Percentiles rank a stretch among this genome's conserved stretches.
phyloP scores from a whole-genome alignment of 2,797 vertebrate genomes.

The Orestias chungarensis region DNA sequence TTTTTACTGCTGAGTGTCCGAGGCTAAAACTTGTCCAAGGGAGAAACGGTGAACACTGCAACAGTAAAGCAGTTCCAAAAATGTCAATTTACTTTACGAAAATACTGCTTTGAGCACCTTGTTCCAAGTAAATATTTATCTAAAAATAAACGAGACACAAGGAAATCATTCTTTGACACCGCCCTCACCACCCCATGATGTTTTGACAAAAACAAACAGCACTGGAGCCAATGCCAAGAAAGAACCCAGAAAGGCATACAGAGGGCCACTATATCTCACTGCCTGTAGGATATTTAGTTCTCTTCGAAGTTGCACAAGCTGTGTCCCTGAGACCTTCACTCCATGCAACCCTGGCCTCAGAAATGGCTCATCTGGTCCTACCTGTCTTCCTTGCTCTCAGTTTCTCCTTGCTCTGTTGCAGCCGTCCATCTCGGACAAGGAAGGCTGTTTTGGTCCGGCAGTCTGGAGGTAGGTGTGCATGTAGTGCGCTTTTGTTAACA shows the following conservation, averaged over 20 bases:
- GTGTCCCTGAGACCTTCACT: constrained; percentile 56
- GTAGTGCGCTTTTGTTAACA: neutral
- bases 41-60: constrained; percentile 41
- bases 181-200: constrained; percentile 73
- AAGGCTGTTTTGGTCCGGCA: constrained; percentile 84
- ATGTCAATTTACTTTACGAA: constrained; percentile 72
- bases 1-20: constrained; percentile 19
- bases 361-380: constrained; percentile 85
- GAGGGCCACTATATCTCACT: constrained; percentile 69
- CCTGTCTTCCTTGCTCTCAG: constrained; percentile 81
- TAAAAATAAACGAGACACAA: constrained; percentile 80
- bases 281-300: constrained; percentile 52
- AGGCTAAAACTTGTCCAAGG: constrained; percentile 2
- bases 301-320: constrained; percentile 59
- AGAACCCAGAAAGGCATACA: constrained; percentile 74
- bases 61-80: constrained; percentile 58
- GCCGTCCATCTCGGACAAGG: constrained; percentile 80
- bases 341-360: constrained; percentile 47
- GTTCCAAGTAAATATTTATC: constrained; percentile 82
- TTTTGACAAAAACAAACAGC: constrained; percentile 69
- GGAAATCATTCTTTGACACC: constrained; percentile 81
- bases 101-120: constrained; percentile 61
- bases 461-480: constrained; percentile 81
- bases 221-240: constrained; percentile 73
- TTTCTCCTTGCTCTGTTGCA: constrained; percentile 80